Evolutionary conservation across 2,888 invertebrate genomes (phyloP).

Genomic region (Scotopteryx bipunctaria): DNA sequence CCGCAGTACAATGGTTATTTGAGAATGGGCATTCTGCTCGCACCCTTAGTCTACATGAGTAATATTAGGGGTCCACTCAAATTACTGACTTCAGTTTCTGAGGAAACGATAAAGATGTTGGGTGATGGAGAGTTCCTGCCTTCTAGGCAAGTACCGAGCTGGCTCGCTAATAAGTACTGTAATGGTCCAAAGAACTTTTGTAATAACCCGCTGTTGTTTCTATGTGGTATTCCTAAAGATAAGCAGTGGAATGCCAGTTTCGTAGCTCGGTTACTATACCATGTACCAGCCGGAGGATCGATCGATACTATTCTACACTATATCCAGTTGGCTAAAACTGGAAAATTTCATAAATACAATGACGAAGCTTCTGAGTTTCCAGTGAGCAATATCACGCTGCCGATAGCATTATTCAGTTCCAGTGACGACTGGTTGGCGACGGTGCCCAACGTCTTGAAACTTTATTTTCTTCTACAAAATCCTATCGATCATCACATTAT

Average conservation of each 20-base stretch:
- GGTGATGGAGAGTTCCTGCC: conserved; percentile 59
- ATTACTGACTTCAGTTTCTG: conserved; percentile 46
- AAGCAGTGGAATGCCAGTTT: conserved; percentile 47
- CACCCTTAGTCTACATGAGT: conserved; percentile 60
- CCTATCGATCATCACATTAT: conserved; percentile 62
- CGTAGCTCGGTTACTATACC: conserved; percentile 51
- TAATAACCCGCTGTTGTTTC: conserved; percentile 61
- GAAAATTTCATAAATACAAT: conserved; percentile 59
- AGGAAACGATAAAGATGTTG: conserved; percentile 46
- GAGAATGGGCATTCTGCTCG: conserved; percentile 59
- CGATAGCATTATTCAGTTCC: conserved; percentile 61
- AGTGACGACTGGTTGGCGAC: conserved; percentile 59
- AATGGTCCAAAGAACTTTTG: conserved; percentile 52
- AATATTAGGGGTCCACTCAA: conserved; percentile 56
- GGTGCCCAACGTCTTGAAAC: conserved; percentile 51
- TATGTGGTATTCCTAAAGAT: conserved; percentile 49
- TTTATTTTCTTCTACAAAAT: conserved; percentile 55
- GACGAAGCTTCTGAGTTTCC: conserved; percentile 45
- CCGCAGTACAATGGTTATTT: conserved; percentile 59
- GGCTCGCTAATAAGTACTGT: conserved; percentile 55
- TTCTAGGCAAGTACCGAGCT: conserved; percentile 51
- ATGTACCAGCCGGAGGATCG: conserved; percentile 65
- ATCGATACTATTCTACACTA: conserved; percentile 64
- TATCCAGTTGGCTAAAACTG: conserved; percentile 54
- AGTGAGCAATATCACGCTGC: conserved; percentile 50